Evolutionary conservation across 2,113 vertebrate genomes (phyloP), one percentile per base, ranked within the genome.

Genomic region (Typhlomys cinereus): DNA sequence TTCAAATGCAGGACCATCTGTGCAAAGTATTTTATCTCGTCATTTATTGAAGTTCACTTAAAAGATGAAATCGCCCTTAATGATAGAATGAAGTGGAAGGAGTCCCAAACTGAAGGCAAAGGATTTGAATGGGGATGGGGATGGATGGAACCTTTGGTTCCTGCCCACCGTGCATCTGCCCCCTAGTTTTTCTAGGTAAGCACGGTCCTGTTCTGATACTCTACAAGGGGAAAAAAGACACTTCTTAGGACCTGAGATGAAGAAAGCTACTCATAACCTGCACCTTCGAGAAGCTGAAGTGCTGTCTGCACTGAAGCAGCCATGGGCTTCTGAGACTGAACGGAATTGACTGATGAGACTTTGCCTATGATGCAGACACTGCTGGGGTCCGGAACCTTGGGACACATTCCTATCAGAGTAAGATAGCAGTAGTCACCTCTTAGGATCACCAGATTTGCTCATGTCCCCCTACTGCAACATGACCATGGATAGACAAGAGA

Each of bases 21-120:
- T 48, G 20, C 83, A 64, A 85, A 91, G 39, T 61, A 91, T 89
- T 78, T 94, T 79, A 89, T 95, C 90, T 96, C 92, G 81, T 79
- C 94, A 82, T 83, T 80, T 48, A 25, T 52, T 81, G 57, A 94
- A 89, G 67, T 95, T 94, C 76, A 82, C 78, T 95, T 93, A 41
- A 78, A 96, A 96, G 73, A 88, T 27, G 39, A 66, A 86, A 78
- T 93, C 46, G 41, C 66, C 50, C 83, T 93, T 90, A 75, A 82
- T 76, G 80, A 79, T 83, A 86, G 25, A 62, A 79, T 85, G 59
- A 92, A 54, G 48, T 86, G 44, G 52, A 54, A 87, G 39, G 76
- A 31, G 62, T 81, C 76, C 80, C 85, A 89, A 64, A 83, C 39
- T 31, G 39, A 91, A 90, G 67, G 89, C 66, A 67, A 50, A 71